Evolutionary conservation across 2,113 vertebrate species (phyloP).

Genomic region (Hoplias malabaricus): DNA sequence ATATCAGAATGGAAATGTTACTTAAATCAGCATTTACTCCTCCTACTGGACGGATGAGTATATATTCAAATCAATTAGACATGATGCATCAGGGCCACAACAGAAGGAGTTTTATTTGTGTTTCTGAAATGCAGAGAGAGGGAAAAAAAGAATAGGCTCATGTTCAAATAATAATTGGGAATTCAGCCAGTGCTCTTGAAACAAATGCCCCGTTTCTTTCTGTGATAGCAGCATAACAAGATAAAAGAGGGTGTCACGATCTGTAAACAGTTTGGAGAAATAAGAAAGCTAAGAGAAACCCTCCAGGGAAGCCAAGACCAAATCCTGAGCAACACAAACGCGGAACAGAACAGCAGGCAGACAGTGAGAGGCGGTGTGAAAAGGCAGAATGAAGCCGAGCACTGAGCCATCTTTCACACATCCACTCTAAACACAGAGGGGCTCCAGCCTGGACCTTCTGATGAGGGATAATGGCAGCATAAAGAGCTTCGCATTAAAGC

Average conservation of each 20-base stretch:
- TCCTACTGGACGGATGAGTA: background rate
- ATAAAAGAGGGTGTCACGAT: background rate
- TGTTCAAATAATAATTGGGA: background rate
- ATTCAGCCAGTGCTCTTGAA: background rate
- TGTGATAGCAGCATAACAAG: background rate
- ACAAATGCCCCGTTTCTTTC: background rate
- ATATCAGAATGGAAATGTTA: background rate
- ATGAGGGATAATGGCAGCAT: constrained; percentile 18
- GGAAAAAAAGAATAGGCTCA: constrained; percentile 15
- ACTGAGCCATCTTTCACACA: background rate
- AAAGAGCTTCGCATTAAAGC: constrained; percentile 20
- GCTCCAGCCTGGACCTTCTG: constrained; percentile 9
- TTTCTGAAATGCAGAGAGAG: background rate
- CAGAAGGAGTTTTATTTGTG: background rate
- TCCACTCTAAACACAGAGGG: background rate
- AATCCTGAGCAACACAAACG: background rate
- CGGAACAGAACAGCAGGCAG: background rate
- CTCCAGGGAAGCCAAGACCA: background rate
- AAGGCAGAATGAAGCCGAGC: background rate
- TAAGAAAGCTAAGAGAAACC: background rate
- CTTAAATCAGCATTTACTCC: background rate
- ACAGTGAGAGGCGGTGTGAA: background rate
- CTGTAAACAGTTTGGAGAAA: background rate
- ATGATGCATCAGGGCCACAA: constrained; percentile 20
- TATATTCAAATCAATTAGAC: constrained; percentile 13